phyloP scores from a whole-genome alignment of 2,888 invertebrate species.

The Nymphalis urticae region DNA sequence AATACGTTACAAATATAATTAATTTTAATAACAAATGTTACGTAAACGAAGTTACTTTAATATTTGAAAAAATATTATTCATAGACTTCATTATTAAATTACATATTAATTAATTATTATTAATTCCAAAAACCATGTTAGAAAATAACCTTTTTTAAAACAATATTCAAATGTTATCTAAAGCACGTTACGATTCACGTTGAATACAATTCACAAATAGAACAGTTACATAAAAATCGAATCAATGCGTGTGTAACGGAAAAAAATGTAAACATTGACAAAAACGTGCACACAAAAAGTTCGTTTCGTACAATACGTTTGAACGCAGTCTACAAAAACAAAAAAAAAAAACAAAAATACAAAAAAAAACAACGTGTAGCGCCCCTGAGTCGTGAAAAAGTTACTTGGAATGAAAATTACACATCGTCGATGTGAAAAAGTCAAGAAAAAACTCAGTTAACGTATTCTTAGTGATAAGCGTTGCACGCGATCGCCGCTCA shows the following conservation, averaged over 20 bases:
- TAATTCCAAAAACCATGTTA: too few species aligned
- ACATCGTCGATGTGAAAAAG: conserved; percentile 63
- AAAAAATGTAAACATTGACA: conserved; percentile 40
- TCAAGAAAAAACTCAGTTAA: conserved; percentile 52
- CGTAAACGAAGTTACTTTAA: too few species aligned
- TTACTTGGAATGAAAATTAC: conserved; percentile 66
- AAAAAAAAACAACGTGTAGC: conserved; percentile 46
- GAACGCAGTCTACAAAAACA: neutral
- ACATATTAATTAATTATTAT: too few species aligned
- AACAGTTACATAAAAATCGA: conserved; percentile 1
- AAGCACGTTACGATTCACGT: too few species aligned
- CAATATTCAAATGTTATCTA: neutral
- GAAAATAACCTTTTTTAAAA: too few species aligned
- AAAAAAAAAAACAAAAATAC: conserved; percentile 42
- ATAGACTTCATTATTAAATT: too few species aligned
- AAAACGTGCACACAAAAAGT: conserved; percentile 29
- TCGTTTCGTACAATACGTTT: conserved; percentile 33
- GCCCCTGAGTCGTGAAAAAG: conserved; percentile 68
- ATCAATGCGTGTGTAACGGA: conserved; percentile 7
- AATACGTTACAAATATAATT: too few species aligned
- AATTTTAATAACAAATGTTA: too few species aligned
- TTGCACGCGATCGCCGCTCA: conserved; percentile 51
- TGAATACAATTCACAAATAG: neutral
- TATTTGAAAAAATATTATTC: too few species aligned
- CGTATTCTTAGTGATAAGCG: conserved; percentile 57